phyloP scores from a whole-genome alignment of 2,797 vertebrate species.

The Perdix hodgsoniae region DNA sequence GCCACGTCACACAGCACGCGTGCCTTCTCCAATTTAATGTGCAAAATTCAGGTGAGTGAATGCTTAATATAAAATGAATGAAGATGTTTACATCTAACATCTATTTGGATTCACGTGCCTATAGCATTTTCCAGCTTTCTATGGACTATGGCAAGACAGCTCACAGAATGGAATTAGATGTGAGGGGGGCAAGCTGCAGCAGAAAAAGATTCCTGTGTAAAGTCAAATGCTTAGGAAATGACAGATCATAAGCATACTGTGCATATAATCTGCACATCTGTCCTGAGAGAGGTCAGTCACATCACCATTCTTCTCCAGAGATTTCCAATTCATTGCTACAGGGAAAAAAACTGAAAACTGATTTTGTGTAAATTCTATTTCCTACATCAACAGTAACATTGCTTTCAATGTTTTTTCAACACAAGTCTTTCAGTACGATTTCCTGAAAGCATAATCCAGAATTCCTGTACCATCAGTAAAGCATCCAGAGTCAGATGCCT shows the following conservation, averaged over 20 bases:
- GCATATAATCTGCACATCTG: neutral
- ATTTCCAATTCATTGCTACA: neutral
- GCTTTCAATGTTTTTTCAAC: neutral
- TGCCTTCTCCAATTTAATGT: neutral
- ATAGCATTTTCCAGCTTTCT: neutral
- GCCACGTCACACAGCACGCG: neutral
- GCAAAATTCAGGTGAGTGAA: neutral
- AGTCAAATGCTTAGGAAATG: neutral
- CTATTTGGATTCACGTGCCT: neutral
- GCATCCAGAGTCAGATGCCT: neutral
- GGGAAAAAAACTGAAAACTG: neutral
- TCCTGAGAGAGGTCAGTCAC: neutral
- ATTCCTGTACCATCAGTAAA: neutral
- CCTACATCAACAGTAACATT: neutral
- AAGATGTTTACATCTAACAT: neutral
- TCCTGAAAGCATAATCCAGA: neutral
- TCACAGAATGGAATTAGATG: neutral
- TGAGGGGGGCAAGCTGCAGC: accelerated
- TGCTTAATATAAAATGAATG: neutral
- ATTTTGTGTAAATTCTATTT: neutral
- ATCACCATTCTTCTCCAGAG: neutral
- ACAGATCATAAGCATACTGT: neutral
- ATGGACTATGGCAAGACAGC: neutral
- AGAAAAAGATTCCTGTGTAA: neutral
- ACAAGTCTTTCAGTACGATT: neutral